A percentile compares a stretch with the other conserved stretches of the same genome.
Evolutionary conservation across 2,888 invertebrate genomes (phyloP).

Genomic region (Sipha maydis): DNA sequence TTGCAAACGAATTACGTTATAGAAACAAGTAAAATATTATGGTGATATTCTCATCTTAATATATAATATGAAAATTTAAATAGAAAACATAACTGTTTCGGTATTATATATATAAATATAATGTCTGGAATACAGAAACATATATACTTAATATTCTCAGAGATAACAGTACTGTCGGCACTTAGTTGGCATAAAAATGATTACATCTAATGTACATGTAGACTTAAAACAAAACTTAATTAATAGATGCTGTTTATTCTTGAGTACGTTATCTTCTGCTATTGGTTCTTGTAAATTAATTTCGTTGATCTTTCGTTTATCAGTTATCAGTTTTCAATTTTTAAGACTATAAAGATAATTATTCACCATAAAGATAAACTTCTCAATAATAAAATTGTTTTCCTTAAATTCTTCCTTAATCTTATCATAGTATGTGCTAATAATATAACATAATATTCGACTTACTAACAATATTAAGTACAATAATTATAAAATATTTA

Average conservation of each 20-base stretch:
- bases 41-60: too few species aligned
- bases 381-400: neutral
- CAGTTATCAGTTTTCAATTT: neutral
- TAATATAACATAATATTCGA: neutral
- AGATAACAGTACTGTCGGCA: neutral
- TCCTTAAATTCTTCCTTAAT: neutral
- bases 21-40: neutral
- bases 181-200: neutral
- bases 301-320: conserved; percentile 13
- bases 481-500: neutral
- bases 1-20: neutral
- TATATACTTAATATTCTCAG: too few species aligned
- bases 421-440: neutral
- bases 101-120: too few species aligned
- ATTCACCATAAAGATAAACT: neutral
- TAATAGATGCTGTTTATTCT: neutral
- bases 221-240: neutral
- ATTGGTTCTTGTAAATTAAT: conserved; percentile 10
- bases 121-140: too few species aligned
- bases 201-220: neutral
- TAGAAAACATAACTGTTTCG: too few species aligned
- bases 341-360: neutral
- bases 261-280: conserved; percentile 13
- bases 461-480: neutral
- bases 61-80: too few species aligned